Conservation (phyloP, 2,888 invertebrate genomes). For the Bhutanitis thaidina region DNA sequence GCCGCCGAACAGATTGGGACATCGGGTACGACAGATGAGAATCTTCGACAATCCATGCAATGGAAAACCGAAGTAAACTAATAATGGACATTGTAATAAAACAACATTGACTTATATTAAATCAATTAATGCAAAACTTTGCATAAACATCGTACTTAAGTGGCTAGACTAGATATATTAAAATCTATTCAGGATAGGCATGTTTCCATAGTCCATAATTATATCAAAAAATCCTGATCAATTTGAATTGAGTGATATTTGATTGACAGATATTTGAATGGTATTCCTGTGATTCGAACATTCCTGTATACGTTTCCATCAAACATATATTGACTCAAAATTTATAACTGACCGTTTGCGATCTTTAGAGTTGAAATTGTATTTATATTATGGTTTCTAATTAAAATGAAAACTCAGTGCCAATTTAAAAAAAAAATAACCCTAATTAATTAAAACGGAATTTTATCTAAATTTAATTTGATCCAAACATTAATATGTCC, state of each 20-base stretch:
- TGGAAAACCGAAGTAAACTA: constrained; percentile 35
- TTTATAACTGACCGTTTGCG: no score
- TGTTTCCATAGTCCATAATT: not conserved
- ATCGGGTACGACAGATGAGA: constrained; percentile 44
- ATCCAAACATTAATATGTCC: no score
- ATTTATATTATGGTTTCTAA: no score
- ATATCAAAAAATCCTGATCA: not conserved
- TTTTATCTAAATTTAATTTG: no score
- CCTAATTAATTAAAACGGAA: no score
- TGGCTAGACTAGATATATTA: no score
- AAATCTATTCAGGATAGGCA: no score
- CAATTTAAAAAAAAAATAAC: no score
- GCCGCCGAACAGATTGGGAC: constrained; percentile 45
- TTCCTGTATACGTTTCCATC: no score
- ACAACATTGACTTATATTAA: not conserved
- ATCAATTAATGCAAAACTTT: not conserved
- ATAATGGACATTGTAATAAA: constrained; percentile 13
- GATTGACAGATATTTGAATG: not conserved
- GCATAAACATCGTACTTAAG: not conserved
- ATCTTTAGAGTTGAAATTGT: no score
- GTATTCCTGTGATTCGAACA: not conserved
- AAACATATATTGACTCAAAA: no score
- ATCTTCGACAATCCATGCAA: constrained; percentile 37
- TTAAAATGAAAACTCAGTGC: no score
- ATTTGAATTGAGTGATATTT: not conserved